Conservation (phyloP, 2,113 vertebrate species). For the Setophaga kirtlandii region DNA sequence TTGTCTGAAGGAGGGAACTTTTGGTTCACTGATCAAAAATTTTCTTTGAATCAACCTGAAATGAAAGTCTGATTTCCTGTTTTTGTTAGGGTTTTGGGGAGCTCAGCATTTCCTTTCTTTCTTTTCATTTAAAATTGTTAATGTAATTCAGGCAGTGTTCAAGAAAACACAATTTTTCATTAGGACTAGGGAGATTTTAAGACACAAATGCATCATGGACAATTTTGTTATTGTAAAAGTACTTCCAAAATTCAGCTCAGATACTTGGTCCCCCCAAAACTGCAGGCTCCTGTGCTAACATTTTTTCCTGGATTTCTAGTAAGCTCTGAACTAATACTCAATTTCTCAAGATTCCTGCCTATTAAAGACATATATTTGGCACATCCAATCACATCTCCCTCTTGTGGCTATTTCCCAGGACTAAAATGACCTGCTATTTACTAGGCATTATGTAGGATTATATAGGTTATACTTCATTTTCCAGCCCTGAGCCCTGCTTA, state of each 20-base stretch:
- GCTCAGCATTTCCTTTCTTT: fast-evolving
- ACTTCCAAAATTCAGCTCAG: background rate
- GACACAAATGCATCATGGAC: background rate
- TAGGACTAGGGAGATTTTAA: background rate
- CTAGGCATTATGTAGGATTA: background rate
- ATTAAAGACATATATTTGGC: background rate
- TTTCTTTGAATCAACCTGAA: background rate
- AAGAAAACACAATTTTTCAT: background rate
- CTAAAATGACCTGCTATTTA: background rate
- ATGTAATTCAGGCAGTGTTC: background rate
- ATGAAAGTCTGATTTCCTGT: background rate
- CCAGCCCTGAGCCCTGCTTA: background rate
- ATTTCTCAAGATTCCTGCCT: background rate
- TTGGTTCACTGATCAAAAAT: constrained; percentile 29
- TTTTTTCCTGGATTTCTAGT: background rate
- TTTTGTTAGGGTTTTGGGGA: background rate
- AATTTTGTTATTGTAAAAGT: background rate
- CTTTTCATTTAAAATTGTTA: background rate
- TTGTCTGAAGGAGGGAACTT: constrained; percentile 4
- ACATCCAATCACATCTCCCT: constrained; percentile 55
- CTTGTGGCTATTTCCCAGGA: constrained; percentile 51
- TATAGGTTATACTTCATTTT: background rate
- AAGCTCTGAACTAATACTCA: background rate
- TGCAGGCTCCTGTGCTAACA: background rate
- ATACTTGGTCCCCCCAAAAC: background rate